Conservation (phyloP, 2,113 vertebrate genomes). For the Miniopterus natalensis region DNA sequence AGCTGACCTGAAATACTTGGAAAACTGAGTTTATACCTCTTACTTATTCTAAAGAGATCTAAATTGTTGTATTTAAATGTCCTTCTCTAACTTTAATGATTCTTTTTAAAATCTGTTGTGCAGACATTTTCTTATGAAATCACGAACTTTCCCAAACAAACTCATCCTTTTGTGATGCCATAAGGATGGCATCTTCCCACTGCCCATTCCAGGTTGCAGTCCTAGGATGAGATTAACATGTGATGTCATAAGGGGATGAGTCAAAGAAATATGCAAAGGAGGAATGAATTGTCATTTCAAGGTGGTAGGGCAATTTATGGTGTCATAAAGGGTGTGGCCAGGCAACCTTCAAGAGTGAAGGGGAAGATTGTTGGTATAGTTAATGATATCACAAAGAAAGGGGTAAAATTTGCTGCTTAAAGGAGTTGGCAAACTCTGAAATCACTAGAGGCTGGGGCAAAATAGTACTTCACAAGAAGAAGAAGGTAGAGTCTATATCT, state of each 20-base stretch:
- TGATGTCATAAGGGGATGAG: not conserved
- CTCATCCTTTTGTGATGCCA: not conserved
- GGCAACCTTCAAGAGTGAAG: not conserved
- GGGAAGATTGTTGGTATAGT: not conserved
- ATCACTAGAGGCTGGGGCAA: not conserved
- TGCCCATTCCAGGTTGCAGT: not conserved
- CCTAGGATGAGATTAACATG: not conserved
- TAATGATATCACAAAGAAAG: conserved; percentile 25
- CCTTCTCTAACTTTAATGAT: not conserved
- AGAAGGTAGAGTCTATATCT: not conserved
- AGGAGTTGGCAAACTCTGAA: not conserved
- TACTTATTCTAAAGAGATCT: not conserved
- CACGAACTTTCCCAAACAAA: conserved; percentile 24
- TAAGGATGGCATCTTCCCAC: not conserved
- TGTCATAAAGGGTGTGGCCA: not conserved
- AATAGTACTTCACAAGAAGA: not conserved
- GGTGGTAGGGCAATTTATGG: not conserved
- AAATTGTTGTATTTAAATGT: not conserved
- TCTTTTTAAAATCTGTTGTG: conserved; percentile 2
- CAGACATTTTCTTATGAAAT: not conserved
- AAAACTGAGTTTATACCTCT: not conserved
- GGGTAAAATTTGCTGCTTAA: not conserved
- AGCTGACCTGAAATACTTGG: conserved; percentile 22
- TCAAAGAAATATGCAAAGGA: not conserved
- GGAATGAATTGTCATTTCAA: not conserved